Evolutionary conservation across 2,888 invertebrate genomes (phyloP), one percentile per base, ranked within the genome.

Genomic region (Ormyrus rosae): DNA sequence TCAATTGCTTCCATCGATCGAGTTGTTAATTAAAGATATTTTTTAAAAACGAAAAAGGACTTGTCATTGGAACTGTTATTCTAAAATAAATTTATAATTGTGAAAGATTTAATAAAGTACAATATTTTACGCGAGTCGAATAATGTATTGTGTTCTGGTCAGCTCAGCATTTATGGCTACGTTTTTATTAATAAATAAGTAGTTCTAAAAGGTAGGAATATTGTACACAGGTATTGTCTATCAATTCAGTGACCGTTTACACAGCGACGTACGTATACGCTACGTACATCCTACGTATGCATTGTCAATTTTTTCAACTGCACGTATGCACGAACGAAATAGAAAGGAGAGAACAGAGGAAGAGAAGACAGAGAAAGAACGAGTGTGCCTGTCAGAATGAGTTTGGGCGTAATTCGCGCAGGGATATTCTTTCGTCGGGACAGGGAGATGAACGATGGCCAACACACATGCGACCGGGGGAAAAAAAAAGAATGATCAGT

Each of bases 391-490:
- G 53, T 72, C 53, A 46, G n/a, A 1, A 55, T 46, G 63, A 63
- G 61, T 55, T 72, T 34, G 7, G 34, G 45, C 53, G 45, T 45
- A 13, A 63, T 63, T 72, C 55, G n/a, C n/a, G 50, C 6, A n/a
- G 6, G n/a, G 56, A 67, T 60, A 45, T 67, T 67, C 56, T 50
- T 65, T 50, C 10, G 6, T 34, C 13, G 51, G 9, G 60, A 10
- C 48, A 68, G 55, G 10, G n/a, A 46, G 46, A 64, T 64, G 55
- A 70, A 58, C 48, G 48, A 60, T 70, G 13, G 48, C 10, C 11
- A 58, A 11, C 1, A 9, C 9, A 7, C 10, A 4, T 48, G 34
- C 48, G 45, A 70, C 5, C 9, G 70, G 50, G 10, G 50, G 60
- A 19, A 9, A 48, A 50, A 55, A 50, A 48, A 10, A 7, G 13